These are phyloP conservation scores for Leptodactylus fuscus DNA, from an alignment of 2,113 vertebrate species.

Conservation along the genomic window DNA sequence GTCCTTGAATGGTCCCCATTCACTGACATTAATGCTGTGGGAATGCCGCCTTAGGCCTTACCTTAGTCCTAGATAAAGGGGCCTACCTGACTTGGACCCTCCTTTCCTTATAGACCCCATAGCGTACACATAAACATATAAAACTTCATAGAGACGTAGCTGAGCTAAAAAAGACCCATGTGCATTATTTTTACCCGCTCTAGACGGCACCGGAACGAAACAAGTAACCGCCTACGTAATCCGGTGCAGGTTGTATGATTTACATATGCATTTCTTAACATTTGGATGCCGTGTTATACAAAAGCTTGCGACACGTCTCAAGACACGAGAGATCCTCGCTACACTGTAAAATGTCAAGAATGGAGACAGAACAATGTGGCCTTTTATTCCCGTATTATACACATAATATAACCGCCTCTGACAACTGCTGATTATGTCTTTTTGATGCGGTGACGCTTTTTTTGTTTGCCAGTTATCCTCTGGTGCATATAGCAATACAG, in stretches of 20 bases:
- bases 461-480: conserved; percentile 79
- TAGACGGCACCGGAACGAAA: background rate
- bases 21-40: too few species aligned
- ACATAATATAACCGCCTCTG: conserved; percentile 78
- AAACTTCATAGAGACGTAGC: too few species aligned
- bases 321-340: conserved; percentile 21
- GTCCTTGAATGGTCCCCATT: too few species aligned
- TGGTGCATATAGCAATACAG: conserved; percentile 77
- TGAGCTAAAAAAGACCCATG: too few species aligned
- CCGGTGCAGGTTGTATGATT: background rate
- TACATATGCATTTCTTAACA: conserved; percentile 40
- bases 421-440: conserved; percentile 82
- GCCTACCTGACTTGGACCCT: too few species aligned
- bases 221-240: background rate
- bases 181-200: too few species aligned
- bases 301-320: conserved; percentile 42
- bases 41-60: too few species aligned
- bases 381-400: conserved; percentile 78
- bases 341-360: conserved; percentile 55
- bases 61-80: too few species aligned
- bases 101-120: too few species aligned
- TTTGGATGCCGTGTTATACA: conserved; percentile 37
- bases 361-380: conserved; percentile 57
- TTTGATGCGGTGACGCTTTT: conserved; percentile 70
- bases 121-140: too few species aligned